These are phyloP conservation scores for Vicugna pacos DNA, from an alignment of 2,113 vertebrate species.

Conservation along the genomic window DNA sequence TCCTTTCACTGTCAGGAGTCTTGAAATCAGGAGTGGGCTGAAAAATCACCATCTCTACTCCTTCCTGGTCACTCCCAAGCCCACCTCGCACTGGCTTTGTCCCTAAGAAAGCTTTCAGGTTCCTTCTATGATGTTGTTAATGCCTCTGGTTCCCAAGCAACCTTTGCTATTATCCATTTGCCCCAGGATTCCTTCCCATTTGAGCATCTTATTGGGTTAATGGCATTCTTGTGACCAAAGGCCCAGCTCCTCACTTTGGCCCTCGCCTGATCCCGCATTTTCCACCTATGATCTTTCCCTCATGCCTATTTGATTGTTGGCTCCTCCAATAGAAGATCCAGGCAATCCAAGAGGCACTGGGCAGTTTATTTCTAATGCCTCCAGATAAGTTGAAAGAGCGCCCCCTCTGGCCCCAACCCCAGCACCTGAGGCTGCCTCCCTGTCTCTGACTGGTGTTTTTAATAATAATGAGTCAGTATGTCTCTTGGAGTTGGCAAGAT, in stretches of 20 bases:
- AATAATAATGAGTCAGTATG: neutral
- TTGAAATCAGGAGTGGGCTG: neutral
- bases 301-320: neutral
- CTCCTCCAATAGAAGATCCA: neutral
- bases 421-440: neutral
- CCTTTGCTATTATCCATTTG: neutral
- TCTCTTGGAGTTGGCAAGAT: neutral
- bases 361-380: constrained; percentile 1
- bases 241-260: neutral
- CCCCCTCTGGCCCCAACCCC: neutral
- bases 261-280: neutral
- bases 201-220: neutral
- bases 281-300: neutral
- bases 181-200: constrained; percentile 9
- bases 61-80: neutral
- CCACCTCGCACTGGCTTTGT: neutral
- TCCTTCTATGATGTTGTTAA: neutral
- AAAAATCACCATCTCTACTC: neutral
- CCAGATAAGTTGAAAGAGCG: neutral
- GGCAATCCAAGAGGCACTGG: neutral
- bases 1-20: neutral
- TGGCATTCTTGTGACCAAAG: constrained; percentile 18
- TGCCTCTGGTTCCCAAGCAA: constrained; percentile 1
- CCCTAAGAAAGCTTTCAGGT: neutral
- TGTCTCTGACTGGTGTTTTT: neutral